Conservation (phyloP, 2,113 vertebrate genomes). For the Lota lota region DNA sequence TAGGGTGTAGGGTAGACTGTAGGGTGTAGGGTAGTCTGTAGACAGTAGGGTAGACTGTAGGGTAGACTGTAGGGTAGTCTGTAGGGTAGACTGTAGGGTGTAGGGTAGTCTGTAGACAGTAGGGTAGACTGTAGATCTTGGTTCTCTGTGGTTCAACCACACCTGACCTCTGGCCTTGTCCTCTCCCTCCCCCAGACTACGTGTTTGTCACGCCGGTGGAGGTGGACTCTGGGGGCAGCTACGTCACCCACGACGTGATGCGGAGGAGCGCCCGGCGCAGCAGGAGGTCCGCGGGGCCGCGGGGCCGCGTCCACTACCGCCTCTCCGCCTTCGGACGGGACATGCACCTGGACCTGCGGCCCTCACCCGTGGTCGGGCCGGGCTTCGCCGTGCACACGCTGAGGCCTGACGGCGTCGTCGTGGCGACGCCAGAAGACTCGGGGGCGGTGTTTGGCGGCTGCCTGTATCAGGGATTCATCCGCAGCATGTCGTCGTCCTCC, state of each 20-base stretch:
- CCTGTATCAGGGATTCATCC: slow-evolving; percentile 95
- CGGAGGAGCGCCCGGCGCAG: slow-evolving; percentile 73
- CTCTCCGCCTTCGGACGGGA: slow-evolving; percentile 91
- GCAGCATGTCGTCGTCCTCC: slow-evolving; percentile 83
- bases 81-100: not conserved
- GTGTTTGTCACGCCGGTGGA: slow-evolving; percentile 88
- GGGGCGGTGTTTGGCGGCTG: slow-evolving; percentile 70
- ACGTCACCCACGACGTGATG: slow-evolving; percentile 85
- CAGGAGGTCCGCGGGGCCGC: slow-evolving; percentile 75
- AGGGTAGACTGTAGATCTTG: not conserved
- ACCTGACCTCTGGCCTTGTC: not conserved
- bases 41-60: not conserved
- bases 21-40: not conserved
- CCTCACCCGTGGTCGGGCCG: slow-evolving; percentile 81
- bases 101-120: not conserved
- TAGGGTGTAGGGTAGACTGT: not conserved
- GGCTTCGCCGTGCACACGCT: slow-evolving; percentile 88
- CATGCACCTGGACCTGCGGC: slow-evolving; percentile 86
- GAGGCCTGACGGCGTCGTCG: slow-evolving; percentile 78
- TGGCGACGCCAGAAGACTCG: slow-evolving; percentile 66
- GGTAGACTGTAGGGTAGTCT: not conserved
- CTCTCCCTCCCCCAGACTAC: slow-evolving; percentile 79
- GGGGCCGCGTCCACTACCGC: slow-evolving; percentile 83
- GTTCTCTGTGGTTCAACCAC: not conserved
- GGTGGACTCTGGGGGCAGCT: slow-evolving; percentile 83